A percentile compares a stretch with the other conserved stretches of the same genome.
phyloP scores from a whole-genome alignment of 1,140 invertebrate genomes.

The Bombus vancouverensis region DNA sequence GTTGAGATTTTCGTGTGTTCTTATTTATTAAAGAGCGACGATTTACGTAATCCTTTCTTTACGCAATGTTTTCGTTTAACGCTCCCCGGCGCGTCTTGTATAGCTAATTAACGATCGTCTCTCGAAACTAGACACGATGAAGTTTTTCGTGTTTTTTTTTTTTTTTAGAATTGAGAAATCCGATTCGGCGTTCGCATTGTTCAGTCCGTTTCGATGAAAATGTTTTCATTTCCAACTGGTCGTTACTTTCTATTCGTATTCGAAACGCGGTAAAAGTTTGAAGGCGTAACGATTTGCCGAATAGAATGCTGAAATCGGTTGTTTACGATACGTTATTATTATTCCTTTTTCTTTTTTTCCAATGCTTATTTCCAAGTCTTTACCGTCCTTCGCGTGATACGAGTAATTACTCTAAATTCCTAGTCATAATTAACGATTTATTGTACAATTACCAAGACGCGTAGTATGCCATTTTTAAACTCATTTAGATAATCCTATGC shows the following conservation, averaged over 20 bases:
- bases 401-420: constrained; percentile 20
- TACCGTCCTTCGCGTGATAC: background rate
- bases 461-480: background rate
- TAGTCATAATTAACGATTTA: constrained; percentile 13
- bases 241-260: constrained; percentile 15
- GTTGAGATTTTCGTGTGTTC: background rate
- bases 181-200: background rate
- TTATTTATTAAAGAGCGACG: background rate
- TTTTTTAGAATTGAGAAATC: background rate
- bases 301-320: background rate
- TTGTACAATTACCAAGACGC: constrained; percentile 6
- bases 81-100: background rate
- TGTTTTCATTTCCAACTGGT: background rate
- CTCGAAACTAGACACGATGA: background rate
- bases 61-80: background rate
- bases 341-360: background rate
- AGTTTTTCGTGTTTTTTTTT: background rate
- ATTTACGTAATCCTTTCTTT: background rate
- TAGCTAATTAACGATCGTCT: background rate
- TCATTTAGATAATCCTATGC: constrained; percentile 29
- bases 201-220: background rate
- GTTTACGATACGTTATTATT: background rate
- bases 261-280: constrained; percentile 11
- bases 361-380: background rate
- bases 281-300: background rate